phyloP scores from a whole-genome alignment of 2,797 vertebrate genomes.

The Pangasius sanitwongsei region DNA sequence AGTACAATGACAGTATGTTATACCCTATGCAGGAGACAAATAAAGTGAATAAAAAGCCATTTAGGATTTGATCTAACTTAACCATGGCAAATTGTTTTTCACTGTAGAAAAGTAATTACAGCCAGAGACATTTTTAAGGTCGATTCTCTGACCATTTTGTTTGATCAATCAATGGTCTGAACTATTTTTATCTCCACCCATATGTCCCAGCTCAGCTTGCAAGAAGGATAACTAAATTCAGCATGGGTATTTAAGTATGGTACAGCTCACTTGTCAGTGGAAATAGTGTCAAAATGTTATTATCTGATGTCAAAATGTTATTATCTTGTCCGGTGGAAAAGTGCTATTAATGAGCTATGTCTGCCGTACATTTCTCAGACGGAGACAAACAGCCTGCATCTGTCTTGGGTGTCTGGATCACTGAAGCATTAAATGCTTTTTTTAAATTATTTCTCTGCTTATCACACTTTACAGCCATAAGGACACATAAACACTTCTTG shows the following conservation, averaged over 20 bases:
- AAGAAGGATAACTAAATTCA: neutral
- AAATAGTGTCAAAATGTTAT: neutral
- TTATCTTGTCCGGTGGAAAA: neutral
- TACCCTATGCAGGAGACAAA: neutral
- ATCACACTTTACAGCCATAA: neutral
- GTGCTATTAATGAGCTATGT: constrained; percentile 14
- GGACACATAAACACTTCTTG: neutral
- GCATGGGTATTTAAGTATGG: neutral
- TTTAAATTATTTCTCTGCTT: neutral
- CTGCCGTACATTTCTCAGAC: constrained; percentile 34
- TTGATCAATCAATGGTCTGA: neutral
- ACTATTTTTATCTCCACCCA: neutral
- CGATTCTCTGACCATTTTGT: neutral
- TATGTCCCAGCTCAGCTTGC: neutral
- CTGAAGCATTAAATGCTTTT: neutral
- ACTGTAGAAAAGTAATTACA: neutral
- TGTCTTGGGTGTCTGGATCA: constrained; percentile 21
- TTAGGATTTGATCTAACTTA: neutral
- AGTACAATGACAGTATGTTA: neutral
- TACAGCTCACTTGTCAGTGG: neutral
- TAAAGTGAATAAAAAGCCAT: neutral
- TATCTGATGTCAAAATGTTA: neutral
- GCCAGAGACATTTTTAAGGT: neutral
- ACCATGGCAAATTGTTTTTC: neutral
- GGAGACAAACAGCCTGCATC: constrained; percentile 25